Conservation (phyloP, 2,797 vertebrate genomes). For the Hapalemur alaotrensis region DNA sequence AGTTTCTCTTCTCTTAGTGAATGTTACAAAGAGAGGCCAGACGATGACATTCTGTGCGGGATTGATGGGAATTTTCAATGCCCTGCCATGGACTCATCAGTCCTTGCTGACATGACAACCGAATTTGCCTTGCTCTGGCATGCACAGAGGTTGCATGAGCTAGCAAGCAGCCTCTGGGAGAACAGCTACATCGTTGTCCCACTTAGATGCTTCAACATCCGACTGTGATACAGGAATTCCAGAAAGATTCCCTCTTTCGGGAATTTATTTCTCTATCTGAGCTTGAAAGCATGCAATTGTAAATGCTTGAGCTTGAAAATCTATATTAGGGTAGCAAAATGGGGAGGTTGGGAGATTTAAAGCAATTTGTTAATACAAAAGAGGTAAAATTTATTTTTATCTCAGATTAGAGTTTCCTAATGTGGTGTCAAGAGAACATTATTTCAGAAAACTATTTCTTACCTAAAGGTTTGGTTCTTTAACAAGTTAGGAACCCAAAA, state of each 20-base stretch:
- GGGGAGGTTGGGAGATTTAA: background rate
- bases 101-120: background rate
- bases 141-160: background rate
- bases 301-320: background rate
- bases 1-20: background rate
- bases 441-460: background rate
- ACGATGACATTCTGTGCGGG: rapidly evolving
- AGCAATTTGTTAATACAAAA: background rate
- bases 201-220: background rate
- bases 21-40: background rate
- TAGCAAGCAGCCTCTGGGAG: background rate
- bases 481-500: background rate
- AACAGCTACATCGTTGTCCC: background rate
- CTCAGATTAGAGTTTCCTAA: background rate
- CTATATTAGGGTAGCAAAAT: background rate
- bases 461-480: background rate
- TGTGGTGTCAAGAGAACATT: background rate
- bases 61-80: background rate
- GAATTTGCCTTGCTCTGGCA: background rate
- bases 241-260: too few relatives aligned
- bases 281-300: background rate
- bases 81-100: too few relatives aligned
- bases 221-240: background rate
- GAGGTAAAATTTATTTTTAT: background rate
- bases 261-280: background rate